Evolutionary conservation across 2,797 vertebrate genomes (phyloP).

Genomic region (Arnoldichthys spilopterus): DNA sequence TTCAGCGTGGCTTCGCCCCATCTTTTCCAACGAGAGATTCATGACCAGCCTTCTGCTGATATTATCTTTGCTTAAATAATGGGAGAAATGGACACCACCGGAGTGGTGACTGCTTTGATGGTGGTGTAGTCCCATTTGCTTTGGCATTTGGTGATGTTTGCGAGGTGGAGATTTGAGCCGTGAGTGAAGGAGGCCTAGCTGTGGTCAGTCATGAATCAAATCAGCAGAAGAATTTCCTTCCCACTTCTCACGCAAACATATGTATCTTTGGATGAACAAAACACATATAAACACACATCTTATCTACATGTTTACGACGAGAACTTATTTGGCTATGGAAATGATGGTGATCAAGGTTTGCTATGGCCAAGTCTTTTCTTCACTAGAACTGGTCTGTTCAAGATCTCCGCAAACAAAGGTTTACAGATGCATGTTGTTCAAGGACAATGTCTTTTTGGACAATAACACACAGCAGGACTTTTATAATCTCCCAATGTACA

Average conservation of each 20-base stretch:
- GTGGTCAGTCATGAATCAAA: conserved; percentile 12
- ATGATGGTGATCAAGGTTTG: neutral
- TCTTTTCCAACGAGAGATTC: conserved; percentile 19
- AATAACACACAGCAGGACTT: conserved; percentile 25
- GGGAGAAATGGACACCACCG: neutral
- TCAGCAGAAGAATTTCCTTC: neutral
- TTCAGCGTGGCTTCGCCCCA: conserved; percentile 32
- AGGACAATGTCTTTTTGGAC: conserved; percentile 16
- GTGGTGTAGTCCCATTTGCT: neutral
- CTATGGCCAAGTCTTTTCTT: neutral
- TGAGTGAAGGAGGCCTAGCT: neutral
- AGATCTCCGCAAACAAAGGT: conserved; percentile 16
- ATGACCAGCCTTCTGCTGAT: conserved; percentile 25
- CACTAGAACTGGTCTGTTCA: conserved; percentile 15
- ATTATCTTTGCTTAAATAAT: conserved; percentile 14
- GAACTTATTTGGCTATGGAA: neutral
- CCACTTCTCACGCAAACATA: conserved; percentile 13
- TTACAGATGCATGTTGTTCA: conserved; percentile 14
- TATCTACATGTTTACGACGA: neutral
- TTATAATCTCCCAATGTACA: conserved; percentile 20
- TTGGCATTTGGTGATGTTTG: neutral
- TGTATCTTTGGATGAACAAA: conserved; percentile 28
- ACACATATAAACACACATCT: conserved; percentile 6
- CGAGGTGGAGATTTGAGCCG: neutral
- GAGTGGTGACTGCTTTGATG: conserved; percentile 4